Evolutionary conservation across 1,140 invertebrate species (phyloP).

Genomic region (Atta texana): DNA sequence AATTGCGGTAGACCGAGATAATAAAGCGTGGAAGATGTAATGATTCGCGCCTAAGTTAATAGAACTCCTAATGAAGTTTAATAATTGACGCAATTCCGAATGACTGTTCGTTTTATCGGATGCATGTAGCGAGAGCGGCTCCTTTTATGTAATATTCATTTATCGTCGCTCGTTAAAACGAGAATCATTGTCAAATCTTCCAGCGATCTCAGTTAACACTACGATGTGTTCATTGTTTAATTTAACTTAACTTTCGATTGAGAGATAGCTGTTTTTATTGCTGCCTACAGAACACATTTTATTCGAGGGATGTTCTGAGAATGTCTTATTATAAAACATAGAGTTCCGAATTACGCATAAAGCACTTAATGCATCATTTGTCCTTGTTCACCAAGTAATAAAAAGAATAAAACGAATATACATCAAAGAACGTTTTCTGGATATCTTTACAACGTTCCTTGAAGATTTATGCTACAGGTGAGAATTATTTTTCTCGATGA

Average conservation of each 20-base stretch:
- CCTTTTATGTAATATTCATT: conserved; percentile 37
- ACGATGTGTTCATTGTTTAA: not conserved
- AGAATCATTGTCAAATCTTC: not conserved
- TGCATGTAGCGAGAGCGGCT: conserved; percentile 9
- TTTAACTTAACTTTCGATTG: conserved; percentile 14
- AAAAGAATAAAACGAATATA: no score
- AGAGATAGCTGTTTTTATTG: not conserved
- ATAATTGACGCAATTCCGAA: conserved; percentile 26
- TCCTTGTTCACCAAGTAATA: no score
- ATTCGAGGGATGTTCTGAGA: no score
- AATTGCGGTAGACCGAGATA: conserved; percentile 11
- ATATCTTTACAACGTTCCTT: no score
- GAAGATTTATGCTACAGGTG: no score
- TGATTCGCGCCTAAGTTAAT: conserved; percentile 28
- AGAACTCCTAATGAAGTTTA: not conserved
- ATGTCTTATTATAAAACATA: no score
- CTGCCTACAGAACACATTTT: not conserved
- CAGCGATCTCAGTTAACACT: not conserved
- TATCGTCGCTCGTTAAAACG: conserved; percentile 18
- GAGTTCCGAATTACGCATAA: no score
- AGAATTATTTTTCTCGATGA: conserved; percentile 64
- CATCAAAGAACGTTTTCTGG: no score
- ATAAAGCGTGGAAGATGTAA: not conserved
- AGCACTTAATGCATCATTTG: no score
- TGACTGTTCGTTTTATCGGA: not conserved